Percentiles rank a stretch among this genome's conserved stretches.
Conservation (phyloP, 1,140 invertebrate species). For the Halictus rubicundus region DNA sequence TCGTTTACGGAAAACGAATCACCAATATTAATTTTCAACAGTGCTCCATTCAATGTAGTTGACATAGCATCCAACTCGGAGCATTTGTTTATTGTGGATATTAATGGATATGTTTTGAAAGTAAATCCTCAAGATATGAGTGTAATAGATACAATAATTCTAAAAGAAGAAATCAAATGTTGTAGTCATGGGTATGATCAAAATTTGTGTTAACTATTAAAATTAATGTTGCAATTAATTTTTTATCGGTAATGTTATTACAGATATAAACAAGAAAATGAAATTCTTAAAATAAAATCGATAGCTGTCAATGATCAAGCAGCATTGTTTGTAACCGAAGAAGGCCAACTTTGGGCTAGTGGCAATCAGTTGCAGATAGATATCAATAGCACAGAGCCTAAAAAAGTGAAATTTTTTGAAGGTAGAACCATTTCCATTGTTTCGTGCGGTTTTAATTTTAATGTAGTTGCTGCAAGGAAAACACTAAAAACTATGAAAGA, state of each 20-base stretch:
- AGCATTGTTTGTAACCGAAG: conserved; percentile 84
- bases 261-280: conserved; percentile 82
- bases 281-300: conserved; percentile 83
- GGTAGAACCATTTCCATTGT: conserved; percentile 84
- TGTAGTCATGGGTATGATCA: conserved; percentile 82
- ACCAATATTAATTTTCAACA: conserved; percentile 60
- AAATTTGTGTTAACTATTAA: neutral
- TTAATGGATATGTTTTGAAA: conserved; percentile 83
- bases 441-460: conserved; percentile 86
- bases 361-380: conserved; percentile 87
- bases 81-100: conserved; percentile 83
- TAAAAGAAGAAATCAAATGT: conserved; percentile 84
- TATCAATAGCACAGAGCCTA: conserved; percentile 82
- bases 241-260: conserved; percentile 19
- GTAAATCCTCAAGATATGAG: conserved; percentile 80
- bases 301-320: conserved; percentile 83
- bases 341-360: conserved; percentile 87
- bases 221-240: neutral
- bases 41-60: conserved; percentile 74
- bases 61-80: conserved; percentile 84
- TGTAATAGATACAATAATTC: conserved; percentile 82
- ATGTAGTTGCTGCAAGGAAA: conserved; percentile 85
- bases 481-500: conserved; percentile 80
- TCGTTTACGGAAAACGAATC: conserved; percentile 29
- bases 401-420: conserved; percentile 86